phyloP scores from a whole-genome alignment of 92 coral and sea anemone species.

The Zoanthus sociatus region DNA sequence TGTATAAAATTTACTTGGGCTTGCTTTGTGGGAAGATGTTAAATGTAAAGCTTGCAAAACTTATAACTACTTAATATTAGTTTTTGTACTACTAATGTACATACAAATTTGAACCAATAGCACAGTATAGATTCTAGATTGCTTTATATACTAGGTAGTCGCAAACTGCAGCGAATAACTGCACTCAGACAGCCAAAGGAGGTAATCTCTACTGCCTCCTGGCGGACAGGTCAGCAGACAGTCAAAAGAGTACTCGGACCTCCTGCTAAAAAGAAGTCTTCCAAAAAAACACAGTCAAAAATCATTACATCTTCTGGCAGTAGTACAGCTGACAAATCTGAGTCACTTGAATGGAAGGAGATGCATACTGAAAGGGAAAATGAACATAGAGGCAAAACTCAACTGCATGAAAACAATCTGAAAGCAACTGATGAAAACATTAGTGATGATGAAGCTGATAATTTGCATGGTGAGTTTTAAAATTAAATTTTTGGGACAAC shows the following conservation, averaged over 20 bases:
- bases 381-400: background rate
- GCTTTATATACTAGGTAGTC: constrained; percentile 52
- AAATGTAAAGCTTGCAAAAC: too few species aligned
- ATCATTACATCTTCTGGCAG: constrained; percentile 60
- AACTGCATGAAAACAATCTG: background rate
- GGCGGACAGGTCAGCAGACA: constrained; percentile 96
- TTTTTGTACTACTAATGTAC: too few species aligned
- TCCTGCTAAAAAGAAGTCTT: constrained; percentile 63
- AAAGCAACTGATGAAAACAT: background rate
- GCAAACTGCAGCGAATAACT: constrained; percentile 80
- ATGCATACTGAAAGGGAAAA: constrained; percentile 1
- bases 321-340: constrained; percentile 35
- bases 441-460: background rate
- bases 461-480: constrained; percentile 27
- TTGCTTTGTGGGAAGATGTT: too few species aligned
- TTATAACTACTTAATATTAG: too few species aligned
- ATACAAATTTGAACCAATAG: background rate
- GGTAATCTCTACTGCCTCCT: constrained; percentile 84
- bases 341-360: constrained; percentile 46
- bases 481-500: too few species aligned
- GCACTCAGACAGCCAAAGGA: constrained; percentile 85
- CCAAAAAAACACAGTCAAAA: constrained; percentile 66
- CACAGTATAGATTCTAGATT: background rate
- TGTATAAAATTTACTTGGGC: too few species aligned
- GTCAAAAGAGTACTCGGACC: constrained; percentile 88